Base-by-base conservation (phyloP, 2,113 vertebrate genomes). In the Microcebus ravelobensis region DNA sequence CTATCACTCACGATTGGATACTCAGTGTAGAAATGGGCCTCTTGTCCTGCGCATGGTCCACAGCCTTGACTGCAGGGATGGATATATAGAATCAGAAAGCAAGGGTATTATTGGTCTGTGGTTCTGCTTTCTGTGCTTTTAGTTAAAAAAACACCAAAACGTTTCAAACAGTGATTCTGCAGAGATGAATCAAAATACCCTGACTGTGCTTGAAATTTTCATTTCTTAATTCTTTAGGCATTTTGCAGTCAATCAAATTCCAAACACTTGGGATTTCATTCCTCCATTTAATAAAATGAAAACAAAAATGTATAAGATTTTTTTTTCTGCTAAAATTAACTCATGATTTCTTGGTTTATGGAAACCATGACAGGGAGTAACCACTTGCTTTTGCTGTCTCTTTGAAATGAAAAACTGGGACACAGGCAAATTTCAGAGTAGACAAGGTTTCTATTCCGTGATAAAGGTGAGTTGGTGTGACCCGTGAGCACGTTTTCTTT, bases 231-330 rank as follows among this genome's bases (percentile, higher is more conserved):
- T 82, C 10, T 95, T 85, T 48, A 92, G 88, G 55, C 71, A 79
- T 71, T 92, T 85, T 76, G 34, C 25, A 59, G 9, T 61, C 52
- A 67, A 1, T 93, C 67, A 90, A 0, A 0, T 87, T 87, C 29
- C 25, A 91, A 88, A 59, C 11, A 34, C 55, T 65, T 92, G 67
- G 63, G 21, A 29, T 94, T 96, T 74, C 20, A 39, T 82, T 96
- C 82, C 77, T 97, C 27, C 25, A 20, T 92, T 92, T 83, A 59
- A 82, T 92, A 79, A 73, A 74, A 57, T 84, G 34, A 21, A 15
- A 10, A 12, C 45, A 45, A 63, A 34, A 82, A 27, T 61, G 23
- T 61, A 23, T 39, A 61, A 42, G 5, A 13, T 48, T 74, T 80
- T 91, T 80, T 85, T 94, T 12, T 59, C 39, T 39, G 77, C 21